Evolutionary conservation across 2,797 vertebrate species (phyloP).

Genomic region (Euthynnus affinis): DNA sequence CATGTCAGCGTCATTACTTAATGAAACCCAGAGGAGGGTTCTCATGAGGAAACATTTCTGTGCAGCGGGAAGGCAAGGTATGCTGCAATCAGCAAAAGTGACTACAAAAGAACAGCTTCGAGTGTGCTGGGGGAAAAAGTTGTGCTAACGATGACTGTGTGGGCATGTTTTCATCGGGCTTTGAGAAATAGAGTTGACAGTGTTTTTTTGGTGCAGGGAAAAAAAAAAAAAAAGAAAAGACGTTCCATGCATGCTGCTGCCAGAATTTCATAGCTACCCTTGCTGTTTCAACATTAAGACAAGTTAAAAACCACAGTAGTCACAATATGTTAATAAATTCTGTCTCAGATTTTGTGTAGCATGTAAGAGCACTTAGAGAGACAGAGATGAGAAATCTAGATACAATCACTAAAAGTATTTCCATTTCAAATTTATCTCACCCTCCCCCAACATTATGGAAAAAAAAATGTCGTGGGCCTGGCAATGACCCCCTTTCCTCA

Average conservation of each 20-base stretch:
- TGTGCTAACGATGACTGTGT: slow-evolving; percentile 34
- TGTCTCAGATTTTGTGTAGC: background rate
- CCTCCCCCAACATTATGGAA: background rate
- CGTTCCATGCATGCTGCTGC: slow-evolving; percentile 30
- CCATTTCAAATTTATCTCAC: background rate
- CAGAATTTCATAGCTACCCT: slow-evolving; percentile 24
- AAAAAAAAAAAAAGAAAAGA: too few relatives aligned
- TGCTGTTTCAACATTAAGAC: slow-evolving; percentile 2
- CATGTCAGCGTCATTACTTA: slow-evolving; percentile 56
- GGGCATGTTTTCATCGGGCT: slow-evolving; percentile 37
- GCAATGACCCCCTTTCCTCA: slow-evolving; percentile 1
- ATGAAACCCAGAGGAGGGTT: slow-evolving; percentile 62
- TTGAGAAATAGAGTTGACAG: slow-evolving; percentile 35
- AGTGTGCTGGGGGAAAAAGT: background rate
- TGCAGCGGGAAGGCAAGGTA: slow-evolving; percentile 21
- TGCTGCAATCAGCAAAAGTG: slow-evolving; percentile 44
- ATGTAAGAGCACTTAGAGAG: background rate
- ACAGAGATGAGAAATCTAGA: background rate
- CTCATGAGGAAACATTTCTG: slow-evolving; percentile 51
- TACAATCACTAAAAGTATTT: background rate
- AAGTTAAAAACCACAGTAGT: background rate
- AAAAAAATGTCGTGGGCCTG: background rate
- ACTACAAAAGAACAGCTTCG: background rate
- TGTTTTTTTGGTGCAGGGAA: background rate
- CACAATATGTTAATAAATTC: background rate